Conservation (phyloP, 2,113 vertebrate genomes). For the Tragelaphus buxtoni region DNA sequence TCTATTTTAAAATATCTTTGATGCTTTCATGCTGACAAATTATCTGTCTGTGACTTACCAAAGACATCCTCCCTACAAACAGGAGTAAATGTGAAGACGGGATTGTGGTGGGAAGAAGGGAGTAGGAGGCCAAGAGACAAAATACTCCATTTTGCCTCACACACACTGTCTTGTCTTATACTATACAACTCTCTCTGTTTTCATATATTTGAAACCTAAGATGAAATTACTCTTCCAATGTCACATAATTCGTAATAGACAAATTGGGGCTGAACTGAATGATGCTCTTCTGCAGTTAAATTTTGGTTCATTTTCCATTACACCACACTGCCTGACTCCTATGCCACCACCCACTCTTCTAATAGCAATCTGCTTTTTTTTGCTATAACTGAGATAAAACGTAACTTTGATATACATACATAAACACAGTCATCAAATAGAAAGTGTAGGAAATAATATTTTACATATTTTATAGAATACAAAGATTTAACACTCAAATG, state of each 20-base stretch:
- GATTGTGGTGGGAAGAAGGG: fast-evolving
- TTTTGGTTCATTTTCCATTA: background rate
- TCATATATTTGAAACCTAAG: background rate
- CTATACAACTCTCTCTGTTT: background rate
- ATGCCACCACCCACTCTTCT: background rate
- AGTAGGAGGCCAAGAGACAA: background rate
- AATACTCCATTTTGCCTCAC: background rate
- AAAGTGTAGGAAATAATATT: background rate
- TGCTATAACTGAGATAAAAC: background rate
- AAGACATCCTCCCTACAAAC: background rate
- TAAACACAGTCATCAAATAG: background rate
- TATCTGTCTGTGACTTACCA: background rate
- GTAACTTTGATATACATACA: background rate
- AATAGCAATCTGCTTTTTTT: background rate
- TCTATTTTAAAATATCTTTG: background rate
- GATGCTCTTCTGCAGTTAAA: background rate
- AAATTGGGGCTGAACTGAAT: background rate
- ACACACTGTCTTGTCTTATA: background rate
- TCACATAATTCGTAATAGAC: background rate
- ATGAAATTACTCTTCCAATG: background rate
- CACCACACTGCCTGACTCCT: background rate
- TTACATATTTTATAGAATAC: background rate
- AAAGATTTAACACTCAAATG: background rate
- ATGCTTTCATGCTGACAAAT: background rate
- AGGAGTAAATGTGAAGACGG: background rate